These are phyloP conservation scores for Alaudala cheleensis DNA, from an alignment of 2,113 vertebrate genomes.

Conservation along the genomic window DNA sequence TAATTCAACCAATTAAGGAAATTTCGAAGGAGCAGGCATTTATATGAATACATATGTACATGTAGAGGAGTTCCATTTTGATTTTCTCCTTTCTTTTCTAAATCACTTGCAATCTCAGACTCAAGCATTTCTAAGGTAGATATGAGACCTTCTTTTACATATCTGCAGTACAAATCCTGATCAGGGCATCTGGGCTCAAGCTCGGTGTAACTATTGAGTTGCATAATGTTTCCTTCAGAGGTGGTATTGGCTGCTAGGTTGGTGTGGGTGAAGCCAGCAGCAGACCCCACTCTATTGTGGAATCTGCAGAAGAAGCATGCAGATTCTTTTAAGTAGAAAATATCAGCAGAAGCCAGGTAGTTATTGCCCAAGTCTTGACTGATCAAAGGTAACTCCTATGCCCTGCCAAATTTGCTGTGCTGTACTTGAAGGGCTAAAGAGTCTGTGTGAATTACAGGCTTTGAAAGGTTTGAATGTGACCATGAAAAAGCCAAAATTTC, in stretches of 20 bases:
- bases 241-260: not conserved
- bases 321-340: not conserved
- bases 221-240: not conserved
- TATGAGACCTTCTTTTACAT: not conserved
- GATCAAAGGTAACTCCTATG: not conserved
- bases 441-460: not conserved
- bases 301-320: not conserved
- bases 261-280: not conserved
- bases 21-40: not conserved
- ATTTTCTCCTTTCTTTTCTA: not conserved
- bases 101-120: not conserved
- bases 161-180: not conserved
- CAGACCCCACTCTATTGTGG: not conserved
- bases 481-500: not conserved
- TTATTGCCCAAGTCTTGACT: not conserved
- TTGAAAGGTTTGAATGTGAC: not conserved
- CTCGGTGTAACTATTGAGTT: not conserved
- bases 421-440: not conserved
- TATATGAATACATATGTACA: not conserved
- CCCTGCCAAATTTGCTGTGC: not conserved
- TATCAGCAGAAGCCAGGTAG: not conserved
- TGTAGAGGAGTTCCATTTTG: not conserved
- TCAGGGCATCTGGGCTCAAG: not conserved
- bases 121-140: not conserved
- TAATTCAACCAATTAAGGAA: not conserved